Conservation (phyloP, 1,140 invertebrate species). For the Oryctes rhinoceros region DNA sequence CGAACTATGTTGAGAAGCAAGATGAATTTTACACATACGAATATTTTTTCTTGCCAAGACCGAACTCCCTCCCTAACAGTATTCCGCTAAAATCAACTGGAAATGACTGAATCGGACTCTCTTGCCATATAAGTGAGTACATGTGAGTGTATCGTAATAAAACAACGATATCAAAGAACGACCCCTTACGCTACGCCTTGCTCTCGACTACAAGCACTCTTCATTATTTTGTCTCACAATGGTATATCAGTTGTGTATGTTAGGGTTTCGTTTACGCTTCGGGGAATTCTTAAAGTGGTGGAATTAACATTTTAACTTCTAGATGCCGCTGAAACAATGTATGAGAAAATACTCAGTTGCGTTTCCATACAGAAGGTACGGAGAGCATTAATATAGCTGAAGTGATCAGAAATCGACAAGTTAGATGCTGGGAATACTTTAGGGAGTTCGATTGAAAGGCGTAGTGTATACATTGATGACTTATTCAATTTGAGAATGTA, state of each 20-base stretch:
- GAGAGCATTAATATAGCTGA: neutral
- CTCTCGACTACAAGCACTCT: conserved; percentile 3
- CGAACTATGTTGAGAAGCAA: too few species aligned
- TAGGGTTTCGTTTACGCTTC: conserved; percentile 24
- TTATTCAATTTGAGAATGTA: too few species aligned
- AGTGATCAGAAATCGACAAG: neutral
- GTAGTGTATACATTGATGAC: neutral
- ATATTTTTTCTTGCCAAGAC: too few species aligned
- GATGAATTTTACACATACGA: too few species aligned
- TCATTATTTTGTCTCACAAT: conserved; percentile 37
- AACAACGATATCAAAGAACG: conserved; percentile 29
- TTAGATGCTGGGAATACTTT: conserved; percentile 8
- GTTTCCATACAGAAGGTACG: neutral
- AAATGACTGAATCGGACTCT: neutral
- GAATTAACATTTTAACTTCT: conserved; percentile 36
- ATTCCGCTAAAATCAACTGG: neutral
- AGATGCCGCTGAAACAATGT: conserved; percentile 25
- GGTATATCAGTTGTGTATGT: conserved; percentile 16
- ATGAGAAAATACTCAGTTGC: conserved; percentile 36
- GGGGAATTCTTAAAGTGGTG: conserved; percentile 17
- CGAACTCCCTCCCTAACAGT: neutral
- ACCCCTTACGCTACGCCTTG: neutral
- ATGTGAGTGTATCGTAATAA: conserved; percentile 1
- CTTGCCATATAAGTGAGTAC: neutral
- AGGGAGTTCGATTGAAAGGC: neutral